Conservation (phyloP, 2,888 invertebrate genomes). For the Pseudanteris insignis region DNA sequence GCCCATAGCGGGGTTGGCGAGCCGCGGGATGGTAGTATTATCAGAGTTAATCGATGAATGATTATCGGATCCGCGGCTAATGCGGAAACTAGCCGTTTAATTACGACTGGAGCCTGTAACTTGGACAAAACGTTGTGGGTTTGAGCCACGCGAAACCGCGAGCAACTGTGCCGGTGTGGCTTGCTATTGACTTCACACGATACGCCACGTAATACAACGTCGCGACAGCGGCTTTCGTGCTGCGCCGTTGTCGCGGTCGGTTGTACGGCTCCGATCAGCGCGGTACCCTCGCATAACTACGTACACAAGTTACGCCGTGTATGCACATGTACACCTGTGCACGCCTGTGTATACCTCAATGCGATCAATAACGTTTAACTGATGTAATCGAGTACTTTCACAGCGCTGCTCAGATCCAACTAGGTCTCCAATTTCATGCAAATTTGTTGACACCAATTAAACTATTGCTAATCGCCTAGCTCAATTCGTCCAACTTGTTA, state of each 20-base stretch:
- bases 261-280: slow-evolving; percentile 45
- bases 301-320: slow-evolving; percentile 1
- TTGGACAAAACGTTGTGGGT: slow-evolving; percentile 51
- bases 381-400: slow-evolving; percentile 59
- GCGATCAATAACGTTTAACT: slow-evolving; percentile 61
- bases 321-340: slow-evolving; percentile 3
- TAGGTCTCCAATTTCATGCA: slow-evolving; percentile 15
- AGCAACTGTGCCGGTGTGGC: slow-evolving; percentile 40
- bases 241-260: slow-evolving; percentile 43
- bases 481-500: neutral
- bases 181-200: slow-evolving; percentile 52
- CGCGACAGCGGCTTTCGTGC: slow-evolving; percentile 38
- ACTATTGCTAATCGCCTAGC: slow-evolving; percentile 1
- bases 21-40: slow-evolving; percentile 39
- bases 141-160: slow-evolving; percentile 48
- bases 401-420: slow-evolving; percentile 49
- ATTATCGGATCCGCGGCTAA: slow-evolving; percentile 66
- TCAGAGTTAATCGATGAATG: slow-evolving; percentile 63
- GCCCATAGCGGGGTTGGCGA: no score
- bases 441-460: slow-evolving; percentile 26
- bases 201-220: slow-evolving; percentile 39
- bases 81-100: slow-evolving; percentile 66
- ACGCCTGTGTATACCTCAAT: slow-evolving; percentile 51
- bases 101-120: slow-evolving; percentile 61
- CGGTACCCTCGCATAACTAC: slow-evolving; percentile 44